These are phyloP conservation scores for Phalangium opilio DNA, from an alignment of 2,888 invertebrate species.

Conservation along the genomic window DNA sequence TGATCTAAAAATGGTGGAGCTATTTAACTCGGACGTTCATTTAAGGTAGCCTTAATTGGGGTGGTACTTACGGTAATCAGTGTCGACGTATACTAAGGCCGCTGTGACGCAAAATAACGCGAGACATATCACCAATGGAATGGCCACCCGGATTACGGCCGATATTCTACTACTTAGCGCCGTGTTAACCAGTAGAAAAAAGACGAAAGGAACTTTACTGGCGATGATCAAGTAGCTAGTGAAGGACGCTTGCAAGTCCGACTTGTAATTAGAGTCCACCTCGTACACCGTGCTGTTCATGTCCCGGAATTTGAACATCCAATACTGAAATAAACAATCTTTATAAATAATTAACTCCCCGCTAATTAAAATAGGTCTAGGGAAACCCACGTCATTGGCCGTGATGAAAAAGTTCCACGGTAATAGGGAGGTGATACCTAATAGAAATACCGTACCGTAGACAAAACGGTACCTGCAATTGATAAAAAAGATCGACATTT, in stretches of 20 bases:
- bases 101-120: conserved; percentile 62
- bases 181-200: conserved; percentile 68
- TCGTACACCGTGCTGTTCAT: conserved; percentile 3
- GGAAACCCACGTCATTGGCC: conserved; percentile 77
- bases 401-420: conserved; percentile 95
- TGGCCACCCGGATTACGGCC: conserved; percentile 54
- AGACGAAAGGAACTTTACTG: conserved; percentile 52
- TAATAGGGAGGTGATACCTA: conserved; percentile 74
- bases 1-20: too few species aligned
- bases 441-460: conserved; percentile 69
- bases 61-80: conserved; percentile 34
- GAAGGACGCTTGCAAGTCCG: conserved; percentile 29
- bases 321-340: conserved; percentile 61
- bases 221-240: conserved; percentile 31
- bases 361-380: too few species aligned
- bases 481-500: not conserved
- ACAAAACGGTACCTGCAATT: conserved; percentile 33
- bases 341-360: too few species aligned
- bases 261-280: conserved; percentile 33
- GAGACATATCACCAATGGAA: conserved; percentile 54
- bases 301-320: conserved; percentile 86
- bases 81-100: conserved; percentile 60
- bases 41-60: too few species aligned
- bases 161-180: conserved; percentile 40
- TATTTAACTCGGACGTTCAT: too few species aligned